These are phyloP conservation scores for Scatophagus argus DNA, from an alignment of 2,113 vertebrate genomes.

Conservation along the genomic window DNA sequence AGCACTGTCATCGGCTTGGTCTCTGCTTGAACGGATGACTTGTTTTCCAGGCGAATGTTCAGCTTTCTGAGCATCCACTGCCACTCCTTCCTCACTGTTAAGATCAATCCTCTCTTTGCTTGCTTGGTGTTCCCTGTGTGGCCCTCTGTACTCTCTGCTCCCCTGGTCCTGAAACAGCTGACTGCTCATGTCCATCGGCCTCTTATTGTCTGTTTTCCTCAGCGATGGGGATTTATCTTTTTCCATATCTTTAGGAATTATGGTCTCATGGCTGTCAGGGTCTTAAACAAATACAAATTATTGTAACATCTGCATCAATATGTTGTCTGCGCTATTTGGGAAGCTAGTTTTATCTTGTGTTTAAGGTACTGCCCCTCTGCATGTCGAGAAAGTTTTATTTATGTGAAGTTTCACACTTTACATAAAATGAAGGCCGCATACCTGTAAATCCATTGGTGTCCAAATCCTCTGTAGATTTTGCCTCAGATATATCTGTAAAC, in stretches of 20 bases:
- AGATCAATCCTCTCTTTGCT: constrained; percentile 25
- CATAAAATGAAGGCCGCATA: constrained; percentile 8
- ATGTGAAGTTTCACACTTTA: not conserved
- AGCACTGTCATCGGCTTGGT: not conserved
- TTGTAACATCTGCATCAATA: constrained; percentile 4
- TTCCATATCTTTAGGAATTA: constrained; percentile 7
- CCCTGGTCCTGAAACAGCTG: constrained; percentile 14
- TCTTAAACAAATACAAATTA: constrained; percentile 28
- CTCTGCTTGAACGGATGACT: not conserved
- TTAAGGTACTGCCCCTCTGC: constrained; percentile 32
- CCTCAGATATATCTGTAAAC: constrained; percentile 66
- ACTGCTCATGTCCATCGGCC: not conserved
- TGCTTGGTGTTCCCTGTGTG: not conserved
- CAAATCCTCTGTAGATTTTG: constrained; percentile 60
- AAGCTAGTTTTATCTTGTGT: constrained; percentile 3
- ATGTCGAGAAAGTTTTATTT: not conserved
- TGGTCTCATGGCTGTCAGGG: constrained; percentile 65
- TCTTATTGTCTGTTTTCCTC: not conserved
- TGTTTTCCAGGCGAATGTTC: constrained; percentile 2
- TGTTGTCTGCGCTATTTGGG: not conserved
- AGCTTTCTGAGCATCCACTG: not conserved
- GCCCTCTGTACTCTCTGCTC: constrained; percentile 14
- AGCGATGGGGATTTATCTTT: constrained; percentile 17
- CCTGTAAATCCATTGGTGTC: constrained; percentile 46
- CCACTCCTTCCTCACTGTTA: constrained; percentile 32